Evolutionary conservation across 2,797 vertebrate genomes (phyloP).

Genomic region (Pelobates cultripes): DNA sequence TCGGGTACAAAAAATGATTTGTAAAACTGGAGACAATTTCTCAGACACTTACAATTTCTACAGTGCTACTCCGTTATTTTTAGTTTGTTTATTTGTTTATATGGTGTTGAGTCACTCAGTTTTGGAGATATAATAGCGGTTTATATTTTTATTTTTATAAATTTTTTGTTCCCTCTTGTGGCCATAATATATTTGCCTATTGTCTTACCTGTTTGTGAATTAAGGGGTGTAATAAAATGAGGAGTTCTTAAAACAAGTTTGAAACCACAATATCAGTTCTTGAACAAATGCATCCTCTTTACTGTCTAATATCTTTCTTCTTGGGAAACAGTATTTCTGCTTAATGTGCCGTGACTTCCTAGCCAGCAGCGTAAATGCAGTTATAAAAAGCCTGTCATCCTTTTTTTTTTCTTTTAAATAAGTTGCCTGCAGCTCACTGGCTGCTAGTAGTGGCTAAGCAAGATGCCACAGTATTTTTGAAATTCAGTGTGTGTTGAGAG

Average conservation of each 20-base stretch:
- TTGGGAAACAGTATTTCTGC: conserved; percentile 36
- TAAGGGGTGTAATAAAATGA: no score
- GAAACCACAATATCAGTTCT: neutral
- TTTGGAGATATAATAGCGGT: no score
- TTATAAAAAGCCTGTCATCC: conserved; percentile 48
- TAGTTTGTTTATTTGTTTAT: no score
- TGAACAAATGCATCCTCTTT: conserved; percentile 30
- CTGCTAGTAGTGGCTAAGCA: conserved; percentile 35
- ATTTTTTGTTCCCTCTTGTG: no score
- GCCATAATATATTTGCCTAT: no score
- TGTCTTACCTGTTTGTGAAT: no score
- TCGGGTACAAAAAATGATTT: neutral
- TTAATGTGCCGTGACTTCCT: conserved; percentile 45
- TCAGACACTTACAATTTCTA: no score
- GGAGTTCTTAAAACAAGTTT: no score
- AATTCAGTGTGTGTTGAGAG: conserved; percentile 11
- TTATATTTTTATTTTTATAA: no score
- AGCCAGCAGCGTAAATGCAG: conserved; percentile 6
- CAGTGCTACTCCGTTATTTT: no score
- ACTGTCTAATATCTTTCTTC: conserved; percentile 31
- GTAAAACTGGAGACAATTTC: neutral
- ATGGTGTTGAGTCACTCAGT: no score
- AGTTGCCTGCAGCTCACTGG: conserved; percentile 45
- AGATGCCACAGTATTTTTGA: conserved; percentile 36
- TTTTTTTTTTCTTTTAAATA: conserved; percentile 35